phyloP scores from a whole-genome alignment of 2,888 invertebrate species.

The Rosalia funebris region DNA sequence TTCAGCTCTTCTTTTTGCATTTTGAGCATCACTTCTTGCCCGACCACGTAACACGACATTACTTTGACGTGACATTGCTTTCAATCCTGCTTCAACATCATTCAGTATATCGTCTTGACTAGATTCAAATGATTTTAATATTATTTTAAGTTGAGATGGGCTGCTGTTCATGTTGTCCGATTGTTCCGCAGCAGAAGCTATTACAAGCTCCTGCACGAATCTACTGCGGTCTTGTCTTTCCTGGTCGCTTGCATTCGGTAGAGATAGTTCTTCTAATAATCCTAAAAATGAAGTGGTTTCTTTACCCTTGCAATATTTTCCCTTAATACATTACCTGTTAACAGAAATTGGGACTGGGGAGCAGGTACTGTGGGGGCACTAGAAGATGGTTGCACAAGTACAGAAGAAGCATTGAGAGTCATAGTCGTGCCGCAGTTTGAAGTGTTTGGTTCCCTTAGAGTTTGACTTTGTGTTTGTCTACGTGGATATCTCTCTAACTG shows the following conservation, averaged over 20 bases:
- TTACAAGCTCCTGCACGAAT: slow-evolving; percentile 76
- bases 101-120: slow-evolving; percentile 33
- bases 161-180: slow-evolving; percentile 27
- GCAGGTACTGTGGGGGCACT: slow-evolving; percentile 55
- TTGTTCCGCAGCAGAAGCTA: slow-evolving; percentile 65
- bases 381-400: slow-evolving; percentile 56
- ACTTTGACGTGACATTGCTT: slow-evolving; percentile 42
- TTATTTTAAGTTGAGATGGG: slow-evolving; percentile 27
- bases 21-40: slow-evolving; percentile 58
- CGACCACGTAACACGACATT: slow-evolving; percentile 56
- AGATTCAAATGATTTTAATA: slow-evolving; percentile 37
- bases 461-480: slow-evolving; percentile 72
- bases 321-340: no score
- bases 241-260: slow-evolving; percentile 68
- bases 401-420: slow-evolving; percentile 59
- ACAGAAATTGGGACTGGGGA: slow-evolving; percentile 59
- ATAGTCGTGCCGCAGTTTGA: slow-evolving; percentile 54
- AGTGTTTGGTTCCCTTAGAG: slow-evolving; percentile 51
- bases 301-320: no score
- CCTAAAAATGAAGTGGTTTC: slow-evolving; percentile 35
- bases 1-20: slow-evolving; percentile 58
- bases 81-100: slow-evolving; percentile 28
- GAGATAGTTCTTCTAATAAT: slow-evolving; percentile 67
- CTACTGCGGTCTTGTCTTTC: slow-evolving; percentile 72
- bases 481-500: no score